Evolutionary conservation across 2,888 invertebrate species (phyloP).

Genomic region (Heliconius sara): DNA sequence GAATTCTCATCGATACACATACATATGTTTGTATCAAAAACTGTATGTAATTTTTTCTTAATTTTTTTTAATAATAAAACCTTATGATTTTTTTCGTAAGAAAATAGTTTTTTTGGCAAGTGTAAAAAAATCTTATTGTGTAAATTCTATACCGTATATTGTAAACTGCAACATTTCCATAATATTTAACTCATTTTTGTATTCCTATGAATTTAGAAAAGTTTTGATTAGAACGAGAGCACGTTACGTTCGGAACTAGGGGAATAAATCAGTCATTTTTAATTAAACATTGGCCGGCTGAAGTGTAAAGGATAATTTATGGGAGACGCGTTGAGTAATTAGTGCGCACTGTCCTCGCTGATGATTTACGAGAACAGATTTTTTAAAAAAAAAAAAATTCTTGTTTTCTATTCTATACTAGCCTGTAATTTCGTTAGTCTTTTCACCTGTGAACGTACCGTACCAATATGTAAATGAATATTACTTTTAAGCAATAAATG

Average conservation of each 20-base stretch:
- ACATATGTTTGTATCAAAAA: neutral
- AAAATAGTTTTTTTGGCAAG: neutral
- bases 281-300: conserved; percentile 40
- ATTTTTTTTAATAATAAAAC: too few species aligned
- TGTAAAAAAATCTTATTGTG: too few species aligned
- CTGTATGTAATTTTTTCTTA: too few species aligned
- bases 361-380: conserved; percentile 29
- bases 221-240: conserved; percentile 9
- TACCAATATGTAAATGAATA: too few species aligned
- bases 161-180: too few species aligned
- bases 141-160: too few species aligned
- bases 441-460: too few species aligned
- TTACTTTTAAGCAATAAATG: too few species aligned
- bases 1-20: neutral
- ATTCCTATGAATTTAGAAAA: neutral
- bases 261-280: conserved; percentile 43
- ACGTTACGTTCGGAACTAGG: conserved; percentile 3
- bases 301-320: conserved; percentile 41
- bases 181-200: neutral
- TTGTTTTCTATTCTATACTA: neutral
- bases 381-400: neutral
- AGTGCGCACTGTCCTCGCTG: conserved; percentile 33
- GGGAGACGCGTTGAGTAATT: conserved; percentile 32
- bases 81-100: too few species aligned
- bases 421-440: neutral